These are phyloP conservation scores for Ruditapes philippinarum DNA, from an alignment of 1,140 invertebrate genomes.

Conservation along the genomic window DNA sequence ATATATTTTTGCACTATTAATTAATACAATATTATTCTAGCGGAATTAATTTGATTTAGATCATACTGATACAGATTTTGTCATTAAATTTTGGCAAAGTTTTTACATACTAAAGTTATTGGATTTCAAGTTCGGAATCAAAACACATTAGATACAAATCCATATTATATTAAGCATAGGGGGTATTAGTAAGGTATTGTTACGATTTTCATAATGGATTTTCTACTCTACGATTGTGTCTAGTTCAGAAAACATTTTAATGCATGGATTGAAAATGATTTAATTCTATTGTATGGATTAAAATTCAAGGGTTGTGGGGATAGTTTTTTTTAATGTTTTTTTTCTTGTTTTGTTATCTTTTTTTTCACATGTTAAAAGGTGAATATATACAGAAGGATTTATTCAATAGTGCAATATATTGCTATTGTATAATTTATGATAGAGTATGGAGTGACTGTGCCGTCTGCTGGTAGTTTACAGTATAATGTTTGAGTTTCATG, in stretches of 20 bases:
- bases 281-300: conserved; percentile 35
- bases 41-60: neutral
- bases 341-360: too few species aligned
- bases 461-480: too few species aligned
- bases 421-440: neutral
- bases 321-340: neutral
- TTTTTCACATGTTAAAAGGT: too few species aligned
- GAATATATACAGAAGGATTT: neutral
- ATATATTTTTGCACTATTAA: too few species aligned
- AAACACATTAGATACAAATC: conserved; percentile 22
- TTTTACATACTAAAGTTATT: neutral
- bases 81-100: conserved; percentile 13
- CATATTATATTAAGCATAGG: conserved; percentile 1
- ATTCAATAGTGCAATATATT: neutral
- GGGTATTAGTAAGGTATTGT: neutral
- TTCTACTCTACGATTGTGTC: neutral
- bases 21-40: conserved; percentile 11
- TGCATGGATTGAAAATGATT: neutral
- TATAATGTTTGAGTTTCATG: too few species aligned
- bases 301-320: neutral
- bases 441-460: too few species aligned
- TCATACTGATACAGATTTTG: neutral
- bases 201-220: neutral
- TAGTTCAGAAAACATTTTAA: neutral
- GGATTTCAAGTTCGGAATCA: neutral